Evolutionary conservation across 1,140 invertebrate genomes (phyloP), one percentile per base, ranked within the genome.

Genomic region (Hydropsyche tenuis): DNA sequence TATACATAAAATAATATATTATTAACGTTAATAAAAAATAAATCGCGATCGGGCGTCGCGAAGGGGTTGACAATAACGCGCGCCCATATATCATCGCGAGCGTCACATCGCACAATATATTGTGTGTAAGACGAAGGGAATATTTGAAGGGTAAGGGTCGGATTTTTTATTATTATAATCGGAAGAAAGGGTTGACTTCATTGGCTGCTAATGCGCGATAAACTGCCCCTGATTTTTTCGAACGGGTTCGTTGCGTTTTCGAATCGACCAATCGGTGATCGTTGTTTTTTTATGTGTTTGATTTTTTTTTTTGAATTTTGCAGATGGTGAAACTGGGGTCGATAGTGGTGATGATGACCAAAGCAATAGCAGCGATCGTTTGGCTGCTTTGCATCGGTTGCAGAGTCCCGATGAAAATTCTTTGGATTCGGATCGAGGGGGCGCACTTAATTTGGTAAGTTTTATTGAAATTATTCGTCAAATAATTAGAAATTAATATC

Each of bases 381-480:
- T 75, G 14, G 60, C 72, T 56, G 78, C 81, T 12, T 68, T 74
- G 9, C 56, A 83, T 77, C 79, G 81, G 46, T 62, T 75, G 1
- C 69, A 83, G 75, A 80, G 81, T 22, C 82, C 86, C 22, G 85
- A 87, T 77, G 87, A 83, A 45, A 85, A 87, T 79, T 88, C 86
- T 22, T 81, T 87, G 82, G 86, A 88, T 78, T 87, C 86, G 0
- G 86, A 88, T 56, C 80, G 85, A 78, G 85, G 82, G 72, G 83
- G 83, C 23, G 86, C 86, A 30, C 83, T 88, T 27, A 88, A 88
- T 78, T 81, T 88, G 81, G 87, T 87, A 81, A 85, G 82, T 64
- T 25, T 23, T 46, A 37, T 37, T 37, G 9, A 37, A 4, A 4
- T 37, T 37, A 3, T 37, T 4, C 30, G 9, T 37, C 3, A 4